These are phyloP conservation scores for Euura saliciscinereae DNA, from an alignment of 1,140 invertebrate genomes.

Conservation along the genomic window DNA sequence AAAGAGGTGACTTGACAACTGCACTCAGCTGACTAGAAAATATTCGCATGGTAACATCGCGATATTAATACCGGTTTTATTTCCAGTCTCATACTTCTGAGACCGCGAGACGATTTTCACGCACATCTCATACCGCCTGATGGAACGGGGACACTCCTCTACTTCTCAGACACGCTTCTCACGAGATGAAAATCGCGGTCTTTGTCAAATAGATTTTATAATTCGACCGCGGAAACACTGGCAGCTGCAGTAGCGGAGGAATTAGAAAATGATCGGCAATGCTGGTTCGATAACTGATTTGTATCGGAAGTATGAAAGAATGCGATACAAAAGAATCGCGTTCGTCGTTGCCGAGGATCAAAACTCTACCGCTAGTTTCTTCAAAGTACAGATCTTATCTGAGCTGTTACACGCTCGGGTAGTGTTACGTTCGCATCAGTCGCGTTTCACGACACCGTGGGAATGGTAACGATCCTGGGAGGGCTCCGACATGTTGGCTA, in stretches of 20 bases:
- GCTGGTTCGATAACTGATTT: no score
- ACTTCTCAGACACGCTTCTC: no score
- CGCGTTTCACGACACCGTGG: conserved; percentile 6
- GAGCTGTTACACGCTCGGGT: conserved; percentile 6
- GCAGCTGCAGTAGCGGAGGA: no score
- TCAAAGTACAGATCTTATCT: conserved; percentile 4
- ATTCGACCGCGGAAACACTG: no score
- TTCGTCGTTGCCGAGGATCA: background rate
- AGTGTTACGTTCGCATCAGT: conserved; percentile 6
- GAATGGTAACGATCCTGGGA: background rate
- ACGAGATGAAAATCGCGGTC: no score
- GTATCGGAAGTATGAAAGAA: no score
- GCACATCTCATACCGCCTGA: background rate
- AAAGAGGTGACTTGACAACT: background rate
- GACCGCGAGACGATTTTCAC: background rate
- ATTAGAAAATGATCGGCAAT: no score
- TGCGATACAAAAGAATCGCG: no score
- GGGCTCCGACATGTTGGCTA: background rate
- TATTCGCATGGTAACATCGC: conserved; percentile 2
- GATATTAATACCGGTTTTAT: conserved; percentile 6
- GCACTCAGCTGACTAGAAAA: background rate
- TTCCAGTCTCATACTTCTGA: background rate
- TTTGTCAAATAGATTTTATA: no score
- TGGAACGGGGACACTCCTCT: background rate
- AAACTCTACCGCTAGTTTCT: conserved; percentile 5